Percentiles rank a stretch among this genome's conserved stretches.
phyloP scores from a whole-genome alignment of 2,113 vertebrate genomes.

The Neolamprologus brichardi region DNA sequence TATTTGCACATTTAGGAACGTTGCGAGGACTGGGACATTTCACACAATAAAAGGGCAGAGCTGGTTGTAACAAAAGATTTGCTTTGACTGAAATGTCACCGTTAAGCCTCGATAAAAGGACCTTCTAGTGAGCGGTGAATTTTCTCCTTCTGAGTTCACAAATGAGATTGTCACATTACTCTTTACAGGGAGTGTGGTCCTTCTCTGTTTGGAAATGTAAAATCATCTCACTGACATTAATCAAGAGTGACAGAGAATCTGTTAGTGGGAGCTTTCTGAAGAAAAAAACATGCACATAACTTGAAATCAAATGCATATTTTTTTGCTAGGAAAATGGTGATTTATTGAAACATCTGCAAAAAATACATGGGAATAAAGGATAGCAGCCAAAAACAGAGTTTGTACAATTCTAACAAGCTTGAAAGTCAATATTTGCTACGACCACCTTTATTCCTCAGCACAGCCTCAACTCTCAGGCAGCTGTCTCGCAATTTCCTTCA shows the following conservation, averaged over 20 bases:
- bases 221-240: not conserved
- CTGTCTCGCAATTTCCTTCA: not conserved
- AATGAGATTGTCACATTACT: not conserved
- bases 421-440: not conserved
- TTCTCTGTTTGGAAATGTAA: not conserved
- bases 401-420: not conserved
- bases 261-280: not conserved
- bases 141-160: not conserved
- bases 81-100: slow-evolving; percentile 22
- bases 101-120: not conserved
- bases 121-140: not conserved
- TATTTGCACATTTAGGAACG: not conserved
- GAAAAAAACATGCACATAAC: not conserved
- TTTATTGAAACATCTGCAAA: not conserved
- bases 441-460: not conserved
- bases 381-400: not conserved
- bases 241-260: not conserved
- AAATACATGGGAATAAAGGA: not conserved
- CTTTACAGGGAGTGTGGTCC: not conserved
- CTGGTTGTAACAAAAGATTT: not conserved
- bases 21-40: not conserved
- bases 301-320: not conserved
- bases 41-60: not conserved
- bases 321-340: not conserved
- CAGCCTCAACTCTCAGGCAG: not conserved